Evolutionary conservation across 2,113 vertebrate genomes (phyloP).

Genomic region (Cairina moschata): DNA sequence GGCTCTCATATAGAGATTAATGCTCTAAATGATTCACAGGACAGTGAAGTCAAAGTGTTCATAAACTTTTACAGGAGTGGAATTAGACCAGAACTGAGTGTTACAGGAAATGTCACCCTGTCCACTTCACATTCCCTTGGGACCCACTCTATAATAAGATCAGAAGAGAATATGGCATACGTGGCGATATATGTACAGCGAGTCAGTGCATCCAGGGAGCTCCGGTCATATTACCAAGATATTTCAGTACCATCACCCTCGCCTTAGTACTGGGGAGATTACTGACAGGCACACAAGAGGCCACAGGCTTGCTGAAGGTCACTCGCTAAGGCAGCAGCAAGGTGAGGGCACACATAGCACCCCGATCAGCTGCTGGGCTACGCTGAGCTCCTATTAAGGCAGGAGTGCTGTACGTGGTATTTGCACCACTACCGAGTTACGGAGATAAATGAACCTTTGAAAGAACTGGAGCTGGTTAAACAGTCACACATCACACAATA

Average conservation of each 20-base stretch:
- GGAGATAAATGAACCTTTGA: not conserved
- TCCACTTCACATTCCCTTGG: not conserved
- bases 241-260: not conserved
- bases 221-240: not conserved
- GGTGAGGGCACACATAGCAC: not conserved
- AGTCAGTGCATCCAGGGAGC: not conserved
- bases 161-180: not conserved
- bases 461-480: not conserved
- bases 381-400: not conserved
- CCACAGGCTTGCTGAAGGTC: not conserved
- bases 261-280: not conserved
- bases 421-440: not conserved
- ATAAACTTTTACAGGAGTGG: slow-evolving; percentile 37
- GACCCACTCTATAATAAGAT: not conserved
- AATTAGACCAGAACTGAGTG: not conserved
- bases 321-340: not conserved
- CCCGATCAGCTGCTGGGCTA: not conserved
- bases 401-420: not conserved
- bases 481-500: not conserved
- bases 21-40: not conserved
- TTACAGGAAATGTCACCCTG: slow-evolving; percentile 36
- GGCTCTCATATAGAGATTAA: not conserved
- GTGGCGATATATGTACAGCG: not conserved
- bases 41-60: slow-evolving; percentile 28
- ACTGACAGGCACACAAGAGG: not conserved